Base-by-base conservation (phyloP, 2,797 vertebrate species). In the Sebastiscus tertius region DNA sequence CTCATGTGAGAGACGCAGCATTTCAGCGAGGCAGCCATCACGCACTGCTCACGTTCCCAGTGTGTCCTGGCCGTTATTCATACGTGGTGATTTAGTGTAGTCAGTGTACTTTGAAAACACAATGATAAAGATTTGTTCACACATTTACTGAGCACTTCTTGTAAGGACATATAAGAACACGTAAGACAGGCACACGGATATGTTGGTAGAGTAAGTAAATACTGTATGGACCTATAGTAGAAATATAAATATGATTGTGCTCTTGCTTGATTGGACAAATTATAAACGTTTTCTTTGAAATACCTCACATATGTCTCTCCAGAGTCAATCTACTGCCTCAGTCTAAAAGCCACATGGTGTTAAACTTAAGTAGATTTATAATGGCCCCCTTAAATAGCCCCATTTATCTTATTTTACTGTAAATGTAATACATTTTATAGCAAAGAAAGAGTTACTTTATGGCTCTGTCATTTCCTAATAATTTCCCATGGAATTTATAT, bases 181-280 rank as follows among this genome's bases (percentile, higher is more conserved):
- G 29, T 14, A 62, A 80, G 60, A 83, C 60, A 56, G 26, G 58
- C 24, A 71, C 56, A 73, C 58, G 39, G 64, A 60, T 69, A 68
- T 42, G 72, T 75, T 67, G 27, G 61, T 20, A 46, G 16, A 67
- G 33, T 22, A 63, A 59, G n/a, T 76, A 29, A 49, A 12, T 22
- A 55, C 16, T 34, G 6, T 49, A 36, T 61, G 3, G 14, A 65
- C 27, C 22, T 27, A 77, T 46, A 39, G 24, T 5, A 55, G 33
- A 4, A 42, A 34, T 54, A n/a, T 29, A 9, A 39, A 56, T 63
- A 5, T 52, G 49, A n/a, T n/a, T n/a, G 20, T n/a, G 20, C 49
- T 52, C 18, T 49, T 49, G 14, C 42, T 49, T 49, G 42, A 49
- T 49, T 49, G 20, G 18, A 16, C 42, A 49, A 49, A 49, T 49